Evolutionary conservation across 1,140 invertebrate genomes (phyloP).

Genomic region (Brachystomella parvula): DNA sequence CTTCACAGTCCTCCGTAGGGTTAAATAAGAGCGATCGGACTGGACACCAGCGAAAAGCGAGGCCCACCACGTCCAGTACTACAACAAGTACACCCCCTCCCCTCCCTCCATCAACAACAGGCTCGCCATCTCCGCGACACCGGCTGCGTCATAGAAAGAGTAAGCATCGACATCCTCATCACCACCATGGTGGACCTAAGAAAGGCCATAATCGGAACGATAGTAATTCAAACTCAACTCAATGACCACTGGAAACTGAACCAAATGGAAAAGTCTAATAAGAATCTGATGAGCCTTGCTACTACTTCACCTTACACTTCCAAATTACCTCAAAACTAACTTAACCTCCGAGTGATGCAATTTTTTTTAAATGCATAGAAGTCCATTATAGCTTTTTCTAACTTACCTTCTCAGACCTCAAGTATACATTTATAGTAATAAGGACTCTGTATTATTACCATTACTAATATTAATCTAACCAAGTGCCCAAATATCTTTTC

Average conservation of each 20-base stretch:
- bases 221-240: background rate
- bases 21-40: no score
- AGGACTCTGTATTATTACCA: no score
- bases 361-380: no score
- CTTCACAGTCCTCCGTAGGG: no score
- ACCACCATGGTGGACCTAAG: constrained; percentile 3
- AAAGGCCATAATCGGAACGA: background rate
- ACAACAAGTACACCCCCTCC: background rate
- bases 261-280: background rate
- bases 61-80: background rate
- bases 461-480: no score
- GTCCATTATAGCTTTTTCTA: no score
- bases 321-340: constrained; percentile 5
- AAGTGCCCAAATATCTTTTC: no score
- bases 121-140: background rate
- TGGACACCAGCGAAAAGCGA: no score
- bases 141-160: background rate
- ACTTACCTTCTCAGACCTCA: no score
- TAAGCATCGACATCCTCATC: constrained; percentile 9
- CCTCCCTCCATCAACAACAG: background rate
- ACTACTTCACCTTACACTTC: no score
- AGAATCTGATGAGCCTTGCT: background rate
- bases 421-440: no score
- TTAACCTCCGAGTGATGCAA: constrained; percentile 8
- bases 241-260: background rate